Percentiles rank a stretch among this genome's conserved stretches.
Conservation (phyloP, 2,113 vertebrate species). For the Eurystomus gularis region DNA sequence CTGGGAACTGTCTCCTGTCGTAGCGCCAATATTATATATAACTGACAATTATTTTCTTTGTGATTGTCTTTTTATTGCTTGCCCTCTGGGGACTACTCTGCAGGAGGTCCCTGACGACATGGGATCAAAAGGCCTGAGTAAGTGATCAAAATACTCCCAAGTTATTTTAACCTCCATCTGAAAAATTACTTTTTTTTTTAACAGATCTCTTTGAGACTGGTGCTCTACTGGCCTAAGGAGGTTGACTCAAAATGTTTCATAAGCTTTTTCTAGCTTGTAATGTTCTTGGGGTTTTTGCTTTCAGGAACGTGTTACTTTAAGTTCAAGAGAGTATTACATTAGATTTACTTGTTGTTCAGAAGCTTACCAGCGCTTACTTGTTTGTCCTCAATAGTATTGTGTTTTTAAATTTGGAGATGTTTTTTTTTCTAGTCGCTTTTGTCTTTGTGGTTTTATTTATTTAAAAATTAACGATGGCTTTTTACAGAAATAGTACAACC, state of each 20-base stretch:
- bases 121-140: conserved; percentile 96
- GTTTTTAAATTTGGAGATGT: not conserved
- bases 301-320: not conserved
- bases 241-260: conserved; percentile 43
- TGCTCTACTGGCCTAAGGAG: conserved; percentile 69
- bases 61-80: conserved; percentile 92
- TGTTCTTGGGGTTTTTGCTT: conserved; percentile 55
- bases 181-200: conserved; percentile 56
- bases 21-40: conserved; percentile 77
- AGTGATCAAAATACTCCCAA: conserved; percentile 83
- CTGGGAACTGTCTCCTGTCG: conserved; percentile 81
- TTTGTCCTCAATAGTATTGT: not conserved
- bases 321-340: not conserved
- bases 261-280: conserved; percentile 3
- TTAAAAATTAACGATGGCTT: conserved; percentile 1
- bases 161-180: conserved; percentile 76
- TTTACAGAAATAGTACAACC: not conserved
- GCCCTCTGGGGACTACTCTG: conserved; percentile 86
- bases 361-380: not conserved
- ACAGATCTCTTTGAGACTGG: conserved; percentile 60
- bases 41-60: conserved; percentile 93
- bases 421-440: not conserved
- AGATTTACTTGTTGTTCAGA: not conserved
- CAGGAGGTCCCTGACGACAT: conserved; percentile 97
- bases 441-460: not conserved